phyloP scores from a whole-genome alignment of 2,888 invertebrate species.

The Blera fallax region DNA sequence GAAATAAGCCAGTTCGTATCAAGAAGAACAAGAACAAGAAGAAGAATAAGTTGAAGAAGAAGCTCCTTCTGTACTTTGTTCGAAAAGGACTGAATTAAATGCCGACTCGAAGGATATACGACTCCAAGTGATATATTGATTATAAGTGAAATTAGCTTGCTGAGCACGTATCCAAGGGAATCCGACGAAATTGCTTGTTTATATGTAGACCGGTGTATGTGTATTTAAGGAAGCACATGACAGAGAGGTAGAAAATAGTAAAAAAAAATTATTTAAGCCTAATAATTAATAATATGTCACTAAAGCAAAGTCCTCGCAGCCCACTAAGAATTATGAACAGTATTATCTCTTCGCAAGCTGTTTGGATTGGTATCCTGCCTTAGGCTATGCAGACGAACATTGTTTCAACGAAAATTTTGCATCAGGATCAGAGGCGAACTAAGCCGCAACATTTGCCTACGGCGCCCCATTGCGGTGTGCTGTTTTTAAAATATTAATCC shows the following conservation, averaged over 20 bases:
- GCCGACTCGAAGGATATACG: conserved; percentile 66
- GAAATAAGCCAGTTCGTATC: conserved; percentile 67
- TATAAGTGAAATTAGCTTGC: conserved; percentile 69
- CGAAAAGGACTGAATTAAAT: conserved; percentile 67
- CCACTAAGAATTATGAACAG: conserved; percentile 35
- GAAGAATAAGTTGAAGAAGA: conserved; percentile 6
- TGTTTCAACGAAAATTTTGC: conserved; percentile 21
- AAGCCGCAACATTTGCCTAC: background rate
- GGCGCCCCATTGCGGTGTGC: too few relatives aligned
- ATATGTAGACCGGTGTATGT: background rate
- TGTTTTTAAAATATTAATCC: too few relatives aligned
- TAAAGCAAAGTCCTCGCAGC: conserved; percentile 26
- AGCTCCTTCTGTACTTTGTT: conserved; percentile 50
- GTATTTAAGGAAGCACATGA: background rate
- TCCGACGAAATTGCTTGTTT: conserved; percentile 45
- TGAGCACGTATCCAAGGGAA: conserved; percentile 54
- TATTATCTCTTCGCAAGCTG: conserved; percentile 22
- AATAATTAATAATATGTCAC: conserved; percentile 61
- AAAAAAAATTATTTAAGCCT: conserved; percentile 8
- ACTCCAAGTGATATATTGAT: conserved; percentile 70
- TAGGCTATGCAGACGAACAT: conserved; percentile 20
- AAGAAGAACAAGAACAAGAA: conserved; percentile 16
- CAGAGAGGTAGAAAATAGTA: background rate
- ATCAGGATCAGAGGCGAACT: background rate
- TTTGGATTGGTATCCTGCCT: conserved; percentile 22